Base-by-base conservation (phyloP, 2,113 vertebrate genomes). In the Percina caprodes region DNA sequence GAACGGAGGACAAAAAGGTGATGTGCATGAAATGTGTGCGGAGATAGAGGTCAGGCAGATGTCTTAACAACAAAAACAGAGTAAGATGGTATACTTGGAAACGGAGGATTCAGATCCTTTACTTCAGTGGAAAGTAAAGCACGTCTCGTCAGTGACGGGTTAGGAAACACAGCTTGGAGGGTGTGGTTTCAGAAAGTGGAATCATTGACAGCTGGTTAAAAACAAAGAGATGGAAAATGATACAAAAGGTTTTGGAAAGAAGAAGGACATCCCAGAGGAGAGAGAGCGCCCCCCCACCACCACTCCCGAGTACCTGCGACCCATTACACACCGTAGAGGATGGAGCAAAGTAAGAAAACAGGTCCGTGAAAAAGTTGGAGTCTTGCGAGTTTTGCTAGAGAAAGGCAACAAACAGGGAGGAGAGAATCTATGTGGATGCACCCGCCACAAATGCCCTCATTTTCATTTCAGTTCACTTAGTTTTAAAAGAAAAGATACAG, bases 271-370 rank as follows among this genome's bases (percentile, higher is more conserved):
- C 62, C 73, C 42, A 52, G 81, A 42, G 84, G 80, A 67, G 30
- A 79, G 84, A 82, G 61, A 78, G 60, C 54, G 60, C 54, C 56
- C 75, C 67, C 72, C 45, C 30, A 30, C 30, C 30, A 30, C 30
- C 30, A 30, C 2, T 30, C 39, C 39, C 2, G 10, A 67, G 77
- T 92, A 94, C 88, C 91, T 92, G 78, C 11, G 45, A 68, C 79
- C 70, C 75, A 58, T 70, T 91, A 89, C 75, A 74, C 69, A 85
- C 85, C 82, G 83, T 72, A 86, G 88, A 81, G 21, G 84, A 77
- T 55, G 88, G 87, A 74, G 79, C 35, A 83, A 67, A 89, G 77
- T 81, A 91, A 92, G 94, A 94, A 77, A 94, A 88, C 56, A 93
- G 69, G 60, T 86, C 58, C 3, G 79, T 79, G 61, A 95, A 89